Evolutionary conservation across 2,797 vertebrate species (phyloP).

Genomic region (Rachycentron canadum): DNA sequence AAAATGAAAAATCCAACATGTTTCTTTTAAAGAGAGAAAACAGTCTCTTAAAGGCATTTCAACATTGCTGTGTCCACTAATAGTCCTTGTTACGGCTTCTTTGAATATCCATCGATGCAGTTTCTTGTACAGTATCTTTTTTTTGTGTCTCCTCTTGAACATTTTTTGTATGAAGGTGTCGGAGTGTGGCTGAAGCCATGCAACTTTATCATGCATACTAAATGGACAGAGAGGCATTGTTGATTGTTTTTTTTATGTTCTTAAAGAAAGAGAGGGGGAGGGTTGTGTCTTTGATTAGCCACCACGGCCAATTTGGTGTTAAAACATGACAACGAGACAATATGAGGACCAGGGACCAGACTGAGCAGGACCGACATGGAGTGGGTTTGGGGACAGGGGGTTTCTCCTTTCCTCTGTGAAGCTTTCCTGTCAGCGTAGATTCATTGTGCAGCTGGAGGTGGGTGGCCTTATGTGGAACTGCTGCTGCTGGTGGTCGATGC

Average conservation of each 20-base stretch:
- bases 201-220: conserved; percentile 76
- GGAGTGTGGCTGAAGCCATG: conserved; percentile 71
- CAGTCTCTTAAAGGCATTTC: conserved; percentile 61
- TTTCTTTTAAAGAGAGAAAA: conserved; percentile 52
- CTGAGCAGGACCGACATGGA: conserved; percentile 20
- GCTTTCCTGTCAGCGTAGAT: conserved; percentile 45
- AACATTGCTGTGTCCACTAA: conserved; percentile 48
- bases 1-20: conserved; percentile 41
- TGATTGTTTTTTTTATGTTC: conserved; percentile 66
- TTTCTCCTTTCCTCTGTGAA: conserved; percentile 41
- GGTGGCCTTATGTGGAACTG: conserved; percentile 78
- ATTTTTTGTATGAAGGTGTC: conserved; percentile 27
- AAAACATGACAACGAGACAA: conserved; percentile 28
- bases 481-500: conserved; percentile 83
- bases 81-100: conserved; percentile 53
- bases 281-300: conserved; percentile 32
- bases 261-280: conserved; percentile 47
- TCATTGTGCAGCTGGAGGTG: conserved; percentile 31
- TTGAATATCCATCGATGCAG: conserved; percentile 18
- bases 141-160: conserved; percentile 22
- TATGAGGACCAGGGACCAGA: conserved; percentile 27
- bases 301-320: conserved; percentile 35
- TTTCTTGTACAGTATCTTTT: conserved; percentile 32
- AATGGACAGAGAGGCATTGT: conserved; percentile 46
- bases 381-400: neutral